Conservation (phyloP, 2,888 invertebrate genomes). For the Ferrisia virgata region DNA sequence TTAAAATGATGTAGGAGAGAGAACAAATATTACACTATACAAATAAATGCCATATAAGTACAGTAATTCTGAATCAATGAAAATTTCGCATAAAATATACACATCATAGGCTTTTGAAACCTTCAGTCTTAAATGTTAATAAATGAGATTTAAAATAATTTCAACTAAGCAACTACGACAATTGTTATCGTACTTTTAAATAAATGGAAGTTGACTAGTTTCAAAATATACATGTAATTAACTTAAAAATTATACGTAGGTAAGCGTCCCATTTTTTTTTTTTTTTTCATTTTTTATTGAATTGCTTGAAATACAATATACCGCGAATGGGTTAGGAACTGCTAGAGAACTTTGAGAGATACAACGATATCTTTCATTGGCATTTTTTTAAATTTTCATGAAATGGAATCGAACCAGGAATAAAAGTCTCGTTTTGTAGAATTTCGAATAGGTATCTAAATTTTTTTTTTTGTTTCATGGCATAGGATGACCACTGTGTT, state of each 20-base stretch:
- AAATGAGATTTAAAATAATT: not conserved
- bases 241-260: not conserved
- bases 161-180: not conserved
- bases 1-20: not conserved
- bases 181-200: not conserved
- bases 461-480: too few relatives aligned
- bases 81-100: not conserved
- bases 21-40: too few relatives aligned
- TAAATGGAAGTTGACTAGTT: slow-evolving; percentile 22
- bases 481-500: too few relatives aligned
- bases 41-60: not conserved
- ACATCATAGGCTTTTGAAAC: not conserved
- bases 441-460: too few relatives aligned
- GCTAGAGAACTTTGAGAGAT: not conserved
- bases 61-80: not conserved
- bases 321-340: not conserved
- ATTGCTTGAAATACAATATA: not conserved
- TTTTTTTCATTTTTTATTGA: not conserved
- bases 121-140: not conserved
- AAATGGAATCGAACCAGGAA: too few relatives aligned
- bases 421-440: too few relatives aligned
- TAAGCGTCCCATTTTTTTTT: not conserved
- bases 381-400: too few relatives aligned
- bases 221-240: not conserved
- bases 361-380: not conserved